Conservation (phyloP, 2,113 vertebrate genomes). For the Proterorhinus semilunaris region DNA sequence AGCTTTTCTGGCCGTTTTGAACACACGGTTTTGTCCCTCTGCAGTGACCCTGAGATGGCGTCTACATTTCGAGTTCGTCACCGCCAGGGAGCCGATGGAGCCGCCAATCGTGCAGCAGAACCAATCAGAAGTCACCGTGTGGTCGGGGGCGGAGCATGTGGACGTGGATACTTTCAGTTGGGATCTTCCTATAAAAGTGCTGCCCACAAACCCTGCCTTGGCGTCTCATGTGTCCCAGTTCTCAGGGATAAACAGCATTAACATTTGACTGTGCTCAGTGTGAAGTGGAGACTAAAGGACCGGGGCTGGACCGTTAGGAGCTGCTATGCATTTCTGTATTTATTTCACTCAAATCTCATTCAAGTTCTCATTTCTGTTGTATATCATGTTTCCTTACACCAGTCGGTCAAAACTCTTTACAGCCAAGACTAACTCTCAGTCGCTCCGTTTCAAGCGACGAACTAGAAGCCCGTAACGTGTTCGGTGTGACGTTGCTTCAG, state of each 20-base stretch:
- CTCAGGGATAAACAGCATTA: constrained; percentile 88
- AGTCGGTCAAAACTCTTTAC: background rate
- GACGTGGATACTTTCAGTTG: constrained; percentile 98
- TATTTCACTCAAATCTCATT: constrained; percentile 23
- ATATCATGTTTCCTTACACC: background rate
- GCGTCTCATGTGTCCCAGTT: constrained; percentile 90
- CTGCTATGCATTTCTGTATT: constrained; percentile 38
- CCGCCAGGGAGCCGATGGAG: constrained; percentile 81
- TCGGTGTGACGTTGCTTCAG: too few species aligned
- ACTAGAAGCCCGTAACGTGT: too few species aligned
- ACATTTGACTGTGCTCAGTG: constrained; percentile 77
- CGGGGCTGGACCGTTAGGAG: background rate
- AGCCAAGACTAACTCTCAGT: too few species aligned
- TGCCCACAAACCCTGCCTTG: constrained; percentile 92
- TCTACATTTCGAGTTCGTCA: constrained; percentile 95
- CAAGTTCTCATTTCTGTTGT: background rate
- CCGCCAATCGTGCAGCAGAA: constrained; percentile 81
- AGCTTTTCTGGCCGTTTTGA: too few species aligned
- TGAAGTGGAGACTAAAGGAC: background rate
- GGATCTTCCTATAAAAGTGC: constrained; percentile 95
- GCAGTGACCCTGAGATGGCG: constrained; percentile 86
- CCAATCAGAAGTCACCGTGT: constrained; percentile 84
- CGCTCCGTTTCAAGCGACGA: too few species aligned
- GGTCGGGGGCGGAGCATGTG: constrained; percentile 89
- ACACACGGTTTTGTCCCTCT: background rate